Conservation (phyloP, 2,797 vertebrate species). For the Mycteria americana region DNA sequence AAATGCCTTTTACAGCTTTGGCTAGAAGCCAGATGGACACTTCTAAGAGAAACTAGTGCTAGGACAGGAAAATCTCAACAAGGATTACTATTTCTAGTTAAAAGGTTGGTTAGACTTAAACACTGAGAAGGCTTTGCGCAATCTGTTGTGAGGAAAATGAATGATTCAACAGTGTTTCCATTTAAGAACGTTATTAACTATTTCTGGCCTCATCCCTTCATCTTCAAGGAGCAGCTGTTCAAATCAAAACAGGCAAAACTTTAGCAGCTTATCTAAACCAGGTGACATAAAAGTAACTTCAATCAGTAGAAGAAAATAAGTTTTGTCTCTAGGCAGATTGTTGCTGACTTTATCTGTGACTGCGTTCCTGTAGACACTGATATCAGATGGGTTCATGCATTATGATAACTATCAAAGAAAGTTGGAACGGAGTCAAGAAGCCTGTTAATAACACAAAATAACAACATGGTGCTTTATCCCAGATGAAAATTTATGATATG, state of each 20-base stretch:
- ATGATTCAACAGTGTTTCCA: constrained; percentile 22
- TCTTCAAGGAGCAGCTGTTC: constrained; percentile 40
- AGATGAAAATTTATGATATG: not conserved
- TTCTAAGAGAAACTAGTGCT: not conserved
- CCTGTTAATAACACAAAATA: not conserved
- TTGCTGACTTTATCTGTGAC: not conserved
- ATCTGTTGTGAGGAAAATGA: not conserved
- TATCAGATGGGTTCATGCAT: not conserved
- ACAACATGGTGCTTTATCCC: not conserved
- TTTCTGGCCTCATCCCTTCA: constrained; percentile 25
- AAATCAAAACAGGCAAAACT: not conserved
- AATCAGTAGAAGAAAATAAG: not conserved
- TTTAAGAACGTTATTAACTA: constrained; percentile 33
- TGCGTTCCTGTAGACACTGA: not conserved
- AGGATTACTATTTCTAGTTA: constrained; percentile 9
- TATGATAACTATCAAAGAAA: not conserved
- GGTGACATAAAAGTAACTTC: constrained; percentile 6
- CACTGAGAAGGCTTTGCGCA: not conserved
- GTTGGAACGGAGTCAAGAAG: not conserved
- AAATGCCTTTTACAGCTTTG: not conserved
- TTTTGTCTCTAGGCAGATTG: constrained; percentile 11
- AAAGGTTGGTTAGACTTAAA: not conserved
- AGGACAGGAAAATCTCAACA: not conserved
- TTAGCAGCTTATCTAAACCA: constrained; percentile 43
- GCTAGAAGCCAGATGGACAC: not conserved